These are phyloP conservation scores for Oreochromis spilurus DNA, from an alignment of 2,113 vertebrate genomes.

Conservation along the genomic window DNA sequence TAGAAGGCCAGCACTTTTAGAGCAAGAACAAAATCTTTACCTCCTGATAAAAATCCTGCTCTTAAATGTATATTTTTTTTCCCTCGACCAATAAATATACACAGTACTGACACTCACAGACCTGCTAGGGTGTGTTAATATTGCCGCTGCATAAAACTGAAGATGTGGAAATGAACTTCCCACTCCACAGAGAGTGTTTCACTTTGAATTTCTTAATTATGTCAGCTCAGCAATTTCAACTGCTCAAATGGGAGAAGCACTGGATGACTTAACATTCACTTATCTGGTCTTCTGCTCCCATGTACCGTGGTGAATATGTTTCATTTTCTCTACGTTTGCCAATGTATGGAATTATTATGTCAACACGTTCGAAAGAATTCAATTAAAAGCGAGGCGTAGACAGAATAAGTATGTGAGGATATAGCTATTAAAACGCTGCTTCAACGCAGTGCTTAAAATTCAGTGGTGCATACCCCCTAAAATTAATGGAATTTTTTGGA, in stretches of 20 bases:
- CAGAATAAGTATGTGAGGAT: background rate
- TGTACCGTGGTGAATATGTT: background rate
- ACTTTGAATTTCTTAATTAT: background rate
- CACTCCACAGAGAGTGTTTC: background rate
- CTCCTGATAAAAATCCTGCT: background rate
- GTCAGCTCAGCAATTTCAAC: background rate
- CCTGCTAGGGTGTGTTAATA: background rate
- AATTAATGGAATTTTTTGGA: background rate
- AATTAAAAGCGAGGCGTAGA: background rate
- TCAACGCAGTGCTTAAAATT: conserved; percentile 2
- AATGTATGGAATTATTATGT: background rate
- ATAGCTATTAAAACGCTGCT: background rate
- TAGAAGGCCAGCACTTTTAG: background rate
- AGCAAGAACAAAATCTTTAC: background rate
- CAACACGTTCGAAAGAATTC: background rate
- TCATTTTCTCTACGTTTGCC: background rate
- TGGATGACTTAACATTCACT: background rate
- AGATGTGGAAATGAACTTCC: background rate
- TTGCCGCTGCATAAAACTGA: background rate
- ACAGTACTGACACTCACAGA: background rate
- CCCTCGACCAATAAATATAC: background rate
- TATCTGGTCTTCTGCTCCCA: background rate
- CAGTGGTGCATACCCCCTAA: background rate
- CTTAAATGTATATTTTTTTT: background rate
- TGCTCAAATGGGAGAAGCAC: background rate